Evolutionary conservation across 2,888 invertebrate genomes (phyloP), one percentile per base, ranked within the genome.

Genomic region (Polia nebulosa): DNA sequence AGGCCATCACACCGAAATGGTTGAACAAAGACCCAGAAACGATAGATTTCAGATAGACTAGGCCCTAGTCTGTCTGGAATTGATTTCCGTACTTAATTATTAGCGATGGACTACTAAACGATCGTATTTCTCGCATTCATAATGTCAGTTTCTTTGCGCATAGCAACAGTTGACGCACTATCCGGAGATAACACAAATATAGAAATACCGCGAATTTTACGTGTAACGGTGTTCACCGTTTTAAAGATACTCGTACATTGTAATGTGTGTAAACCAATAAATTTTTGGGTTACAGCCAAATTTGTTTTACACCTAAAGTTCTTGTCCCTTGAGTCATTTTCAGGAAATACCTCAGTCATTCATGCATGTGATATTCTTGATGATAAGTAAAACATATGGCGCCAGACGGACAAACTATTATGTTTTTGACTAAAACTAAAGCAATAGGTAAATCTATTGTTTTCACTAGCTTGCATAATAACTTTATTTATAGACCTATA

Each of bases 281-380:
- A 3, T 25, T 29, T n/a, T 76, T 76, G 76, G 79, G 20, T n/a
- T n/a, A 1, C 11, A 29, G 57, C 76, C 76, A 76, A 34, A 41
- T 52, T 41, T 71, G 8, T 78, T 65, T 45, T 17, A 32, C 29
- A 60, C 36, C 22, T 49, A 11, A 44, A 53, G 22, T 66, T 58
- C 49, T n/a, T 53, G 17, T 61, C 17, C 9, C 6, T 20, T 75
- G 51, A 78, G 17, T 74, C 72, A 77, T 70, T 39, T 34, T 27
- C 25, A 36, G 39, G 52, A 57, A 72, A 72, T 57, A 41, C 36
- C 36, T n/a, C n/a, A 11, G 20, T 52, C 56, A 57, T 56, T 60
- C 55, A 56, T 66, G n/a, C n/a, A n/a, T n/a, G n/a, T n/a, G 20
- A 49, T 53, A n/a, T 47, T 32, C 3, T 3, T 13, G 8, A 34